Evolutionary conservation across 2,888 invertebrate genomes (phyloP).

Genomic region (Lapara coniferarum): DNA sequence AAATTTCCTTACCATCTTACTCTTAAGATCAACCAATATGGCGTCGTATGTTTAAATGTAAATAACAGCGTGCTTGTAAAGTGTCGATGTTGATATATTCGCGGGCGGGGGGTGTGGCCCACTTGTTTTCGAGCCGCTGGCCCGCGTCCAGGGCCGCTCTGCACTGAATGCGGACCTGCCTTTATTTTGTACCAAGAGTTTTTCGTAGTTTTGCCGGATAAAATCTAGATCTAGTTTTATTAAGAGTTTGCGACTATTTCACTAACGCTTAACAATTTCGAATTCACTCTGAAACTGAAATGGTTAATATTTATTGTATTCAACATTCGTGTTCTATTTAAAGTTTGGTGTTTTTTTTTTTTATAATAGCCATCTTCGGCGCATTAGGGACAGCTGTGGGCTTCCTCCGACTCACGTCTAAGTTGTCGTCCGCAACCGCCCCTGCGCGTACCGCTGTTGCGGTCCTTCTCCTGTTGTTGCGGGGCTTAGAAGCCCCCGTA

Average conservation of each 20-base stretch:
- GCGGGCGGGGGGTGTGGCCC: constrained; percentile 6
- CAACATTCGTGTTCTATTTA: too few species aligned
- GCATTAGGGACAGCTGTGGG: too few species aligned
- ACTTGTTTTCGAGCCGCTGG: constrained; percentile 8
- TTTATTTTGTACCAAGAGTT: background rate
- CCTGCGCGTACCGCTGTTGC: too few species aligned
- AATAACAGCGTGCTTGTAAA: constrained; percentile 17
- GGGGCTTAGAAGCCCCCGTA: too few species aligned
- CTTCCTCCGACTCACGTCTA: too few species aligned
- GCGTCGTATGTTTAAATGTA: background rate
- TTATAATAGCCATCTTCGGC: too few species aligned
- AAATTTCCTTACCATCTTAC: background rate
- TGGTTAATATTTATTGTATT: too few species aligned
- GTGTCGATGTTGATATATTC: constrained; percentile 17
- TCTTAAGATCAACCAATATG: background rate
- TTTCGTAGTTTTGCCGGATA: background rate
- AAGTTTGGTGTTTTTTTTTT: too few species aligned
- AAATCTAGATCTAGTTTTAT: background rate
- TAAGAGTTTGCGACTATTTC: background rate
- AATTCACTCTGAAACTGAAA: too few species aligned
- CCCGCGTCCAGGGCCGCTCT: background rate
- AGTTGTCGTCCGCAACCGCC: too few species aligned
- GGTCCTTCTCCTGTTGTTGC: too few species aligned
- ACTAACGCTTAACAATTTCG: background rate
- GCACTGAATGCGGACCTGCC: background rate